phyloP scores from a whole-genome alignment of 2,113 vertebrate genomes.

The Mormoops blainvillei region DNA sequence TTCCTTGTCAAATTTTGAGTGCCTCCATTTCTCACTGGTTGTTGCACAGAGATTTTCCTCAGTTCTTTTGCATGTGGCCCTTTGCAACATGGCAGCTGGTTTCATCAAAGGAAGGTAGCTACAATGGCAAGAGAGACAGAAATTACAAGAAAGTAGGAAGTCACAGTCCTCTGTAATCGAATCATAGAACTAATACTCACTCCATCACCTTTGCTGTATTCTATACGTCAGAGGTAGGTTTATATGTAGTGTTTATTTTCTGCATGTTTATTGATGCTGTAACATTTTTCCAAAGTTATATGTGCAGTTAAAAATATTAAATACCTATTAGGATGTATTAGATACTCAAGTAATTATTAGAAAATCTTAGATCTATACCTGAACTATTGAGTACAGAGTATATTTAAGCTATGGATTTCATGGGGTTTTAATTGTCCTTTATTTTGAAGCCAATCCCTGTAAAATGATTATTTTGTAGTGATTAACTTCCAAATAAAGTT shows the following conservation, averaged over 20 bases:
- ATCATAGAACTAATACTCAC: neutral
- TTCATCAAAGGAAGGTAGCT: neutral
- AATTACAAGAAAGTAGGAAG: neutral
- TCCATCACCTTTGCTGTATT: neutral
- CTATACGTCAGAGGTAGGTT: neutral
- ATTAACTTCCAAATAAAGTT: constrained; percentile 41
- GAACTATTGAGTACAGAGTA: constrained; percentile 22
- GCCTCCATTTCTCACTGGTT: neutral
- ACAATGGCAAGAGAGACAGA: neutral
- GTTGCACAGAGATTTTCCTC: neutral
- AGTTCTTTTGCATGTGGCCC: neutral
- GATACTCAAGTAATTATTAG: neutral
- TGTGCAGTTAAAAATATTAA: neutral
- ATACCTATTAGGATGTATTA: neutral
- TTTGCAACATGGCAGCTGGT: neutral
- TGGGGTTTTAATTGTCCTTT: neutral
- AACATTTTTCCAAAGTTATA: neutral
- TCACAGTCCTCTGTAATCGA: neutral
- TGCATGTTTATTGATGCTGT: neutral
- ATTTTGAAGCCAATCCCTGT: neutral
- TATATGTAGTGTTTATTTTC: neutral
- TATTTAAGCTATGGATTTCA: constrained; percentile 24
- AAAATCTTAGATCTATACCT: neutral
- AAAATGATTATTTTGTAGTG: constrained; percentile 8
- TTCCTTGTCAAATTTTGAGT: neutral